Percentiles rank a stretch among this genome's conserved stretches.
These are phyloP conservation scores for Heteractis magnifica DNA, from an alignment of 92 coral and sea anemone species.

Conservation along the genomic window DNA sequence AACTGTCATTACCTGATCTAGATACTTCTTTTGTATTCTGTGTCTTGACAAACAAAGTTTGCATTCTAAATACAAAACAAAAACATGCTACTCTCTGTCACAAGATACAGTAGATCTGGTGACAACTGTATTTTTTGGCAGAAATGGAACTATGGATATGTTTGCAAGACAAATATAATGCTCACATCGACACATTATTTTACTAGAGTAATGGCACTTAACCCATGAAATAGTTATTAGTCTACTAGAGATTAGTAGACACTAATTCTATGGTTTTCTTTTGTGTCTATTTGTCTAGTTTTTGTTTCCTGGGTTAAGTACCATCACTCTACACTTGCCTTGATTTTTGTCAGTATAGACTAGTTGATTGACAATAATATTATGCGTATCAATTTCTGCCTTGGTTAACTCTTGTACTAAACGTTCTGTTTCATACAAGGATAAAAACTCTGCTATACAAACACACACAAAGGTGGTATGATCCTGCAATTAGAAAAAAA, in stretches of 20 bases:
- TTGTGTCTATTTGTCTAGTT: too few species aligned
- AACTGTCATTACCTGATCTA: conserved; percentile 73
- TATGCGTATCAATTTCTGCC: conserved; percentile 94
- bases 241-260: too few species aligned
- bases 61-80: conserved; percentile 49
- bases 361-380: conserved; percentile 95
- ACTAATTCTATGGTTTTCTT: too few species aligned
- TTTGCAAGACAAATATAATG: too few species aligned
- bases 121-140: too few species aligned
- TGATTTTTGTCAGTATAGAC: conserved; percentile 59
- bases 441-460: conserved; percentile 93
- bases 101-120: too few species aligned
- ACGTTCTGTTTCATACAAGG: conserved; percentile 94
- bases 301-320: too few species aligned
- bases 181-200: too few species aligned
- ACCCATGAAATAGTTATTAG: too few species aligned
- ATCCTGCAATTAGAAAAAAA: conserved; percentile 51
- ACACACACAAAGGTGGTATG: conserved; percentile 98
- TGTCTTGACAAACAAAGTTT: conserved; percentile 78
- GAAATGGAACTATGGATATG: too few species aligned
- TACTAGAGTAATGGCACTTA: too few species aligned
- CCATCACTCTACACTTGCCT: background rate
- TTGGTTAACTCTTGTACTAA: conserved; percentile 89
- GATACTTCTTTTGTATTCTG: conserved; percentile 83
- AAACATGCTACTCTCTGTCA: background rate